Conservation (phyloP, 2,797 vertebrate species). For the Pangasius macronema region DNA sequence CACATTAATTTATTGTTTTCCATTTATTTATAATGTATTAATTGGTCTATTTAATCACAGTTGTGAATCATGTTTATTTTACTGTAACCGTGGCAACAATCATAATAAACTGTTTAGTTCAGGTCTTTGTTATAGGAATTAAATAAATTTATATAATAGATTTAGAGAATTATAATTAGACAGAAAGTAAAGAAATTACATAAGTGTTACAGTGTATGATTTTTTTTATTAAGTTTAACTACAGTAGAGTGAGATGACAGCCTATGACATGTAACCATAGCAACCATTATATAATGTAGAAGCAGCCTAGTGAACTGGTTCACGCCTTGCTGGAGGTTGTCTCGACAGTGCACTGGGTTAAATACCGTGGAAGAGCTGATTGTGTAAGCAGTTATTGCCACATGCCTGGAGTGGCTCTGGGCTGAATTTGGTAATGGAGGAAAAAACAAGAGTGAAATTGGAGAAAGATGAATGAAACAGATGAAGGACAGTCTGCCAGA, state of each 20-base stretch:
- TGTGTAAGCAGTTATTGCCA: background rate
- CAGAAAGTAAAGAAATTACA: background rate
- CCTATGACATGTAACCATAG: background rate
- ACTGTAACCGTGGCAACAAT: background rate
- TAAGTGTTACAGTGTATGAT: background rate
- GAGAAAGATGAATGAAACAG: constrained; percentile 2
- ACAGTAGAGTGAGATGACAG: background rate
- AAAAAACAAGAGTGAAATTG: background rate
- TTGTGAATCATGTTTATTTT: background rate
- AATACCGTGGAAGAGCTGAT: no score
- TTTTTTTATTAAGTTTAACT: background rate
- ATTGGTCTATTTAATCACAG: background rate
- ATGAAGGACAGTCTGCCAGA: background rate
- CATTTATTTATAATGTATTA: background rate
- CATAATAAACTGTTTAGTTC: background rate
- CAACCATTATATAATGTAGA: background rate
- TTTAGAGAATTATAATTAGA: background rate
- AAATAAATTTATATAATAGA: background rate
- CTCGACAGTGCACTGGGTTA: background rate
- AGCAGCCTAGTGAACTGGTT: background rate
- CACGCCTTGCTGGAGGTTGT: background rate
- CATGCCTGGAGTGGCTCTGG: background rate
- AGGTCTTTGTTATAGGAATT: background rate
- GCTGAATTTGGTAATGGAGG: background rate
- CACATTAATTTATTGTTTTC: background rate